Evolutionary conservation across 2,113 vertebrate species (phyloP).

Genomic region (Oxyruncus cristatus): DNA sequence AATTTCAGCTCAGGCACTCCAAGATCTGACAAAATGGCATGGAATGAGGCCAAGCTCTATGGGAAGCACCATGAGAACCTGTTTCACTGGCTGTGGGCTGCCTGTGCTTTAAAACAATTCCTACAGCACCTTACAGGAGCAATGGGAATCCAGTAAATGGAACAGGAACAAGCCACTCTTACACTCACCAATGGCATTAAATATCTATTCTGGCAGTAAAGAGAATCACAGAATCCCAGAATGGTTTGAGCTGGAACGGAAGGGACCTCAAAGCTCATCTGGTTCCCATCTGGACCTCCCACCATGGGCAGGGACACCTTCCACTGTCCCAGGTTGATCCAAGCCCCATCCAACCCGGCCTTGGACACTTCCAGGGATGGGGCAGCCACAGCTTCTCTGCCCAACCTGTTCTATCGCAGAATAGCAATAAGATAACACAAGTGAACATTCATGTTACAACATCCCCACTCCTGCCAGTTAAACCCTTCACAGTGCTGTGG

Average conservation of each 20-base stretch:
- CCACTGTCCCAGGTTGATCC: not conserved
- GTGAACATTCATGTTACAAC: not conserved
- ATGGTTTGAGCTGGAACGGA: not conserved
- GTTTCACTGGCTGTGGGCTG: not conserved
- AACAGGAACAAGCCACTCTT: not conserved
- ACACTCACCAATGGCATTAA: not conserved
- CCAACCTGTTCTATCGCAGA: not conserved
- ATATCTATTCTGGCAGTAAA: not conserved
- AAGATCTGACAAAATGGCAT: not conserved
- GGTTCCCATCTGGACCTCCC: not conserved
- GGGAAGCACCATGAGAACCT: not conserved
- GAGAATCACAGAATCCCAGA: not conserved
- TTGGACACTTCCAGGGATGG: not conserved
- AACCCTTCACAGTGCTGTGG: not conserved
- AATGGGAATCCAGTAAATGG: not conserved
- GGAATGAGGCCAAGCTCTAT: not conserved
- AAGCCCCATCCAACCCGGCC: not conserved
- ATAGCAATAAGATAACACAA: not conserved
- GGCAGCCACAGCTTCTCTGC: not conserved
- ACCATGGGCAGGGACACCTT: not conserved
- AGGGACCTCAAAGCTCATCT: not conserved
- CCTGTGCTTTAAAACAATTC: not conserved
- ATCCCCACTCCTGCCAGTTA: not conserved
- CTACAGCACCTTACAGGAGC: not conserved
- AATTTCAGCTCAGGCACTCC: not conserved